phyloP scores from a whole-genome alignment of 2,113 vertebrate species.

The Toxotes chatareus region DNA sequence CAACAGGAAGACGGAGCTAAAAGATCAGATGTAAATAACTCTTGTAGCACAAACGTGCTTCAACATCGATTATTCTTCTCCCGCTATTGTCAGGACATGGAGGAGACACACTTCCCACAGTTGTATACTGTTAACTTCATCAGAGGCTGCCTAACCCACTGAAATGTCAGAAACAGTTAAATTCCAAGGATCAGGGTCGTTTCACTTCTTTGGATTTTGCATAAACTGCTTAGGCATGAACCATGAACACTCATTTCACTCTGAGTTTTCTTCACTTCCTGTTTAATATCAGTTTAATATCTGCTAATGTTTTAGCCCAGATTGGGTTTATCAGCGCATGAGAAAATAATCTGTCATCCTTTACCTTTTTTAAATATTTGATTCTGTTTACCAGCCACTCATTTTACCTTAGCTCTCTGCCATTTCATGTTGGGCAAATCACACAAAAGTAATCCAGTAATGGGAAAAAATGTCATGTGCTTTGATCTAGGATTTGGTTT shows the following conservation, averaged over 20 bases:
- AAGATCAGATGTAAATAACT: slow-evolving; percentile 47
- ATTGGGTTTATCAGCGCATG: not conserved
- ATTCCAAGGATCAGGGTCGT: not conserved
- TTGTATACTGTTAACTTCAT: slow-evolving; percentile 23
- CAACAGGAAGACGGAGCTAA: slow-evolving; percentile 10
- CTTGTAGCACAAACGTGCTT: not conserved
- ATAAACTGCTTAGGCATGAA: slow-evolving; percentile 4
- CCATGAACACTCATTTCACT: slow-evolving; percentile 4
- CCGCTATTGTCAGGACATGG: slow-evolving; percentile 3
- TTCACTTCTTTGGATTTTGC: slow-evolving; percentile 14
- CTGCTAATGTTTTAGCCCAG: not conserved
- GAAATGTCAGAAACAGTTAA: slow-evolving; percentile 36
- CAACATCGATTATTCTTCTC: slow-evolving; percentile 4
- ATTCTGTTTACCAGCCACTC: no score
- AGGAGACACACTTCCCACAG: slow-evolving; percentile 27
- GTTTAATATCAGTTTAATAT: not conserved
- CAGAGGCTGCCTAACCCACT: slow-evolving; percentile 7
- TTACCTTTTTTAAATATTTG: not conserved
- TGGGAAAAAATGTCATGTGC: not conserved
- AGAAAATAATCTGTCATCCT: not conserved
- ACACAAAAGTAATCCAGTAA: not conserved
- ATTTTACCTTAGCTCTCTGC: not conserved
- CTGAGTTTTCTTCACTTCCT: no score
- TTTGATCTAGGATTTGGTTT: not conserved
- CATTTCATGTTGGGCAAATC: not conserved